phyloP scores from a whole-genome alignment of 2,888 invertebrate species.

The Lamellibrachia satsuma region DNA sequence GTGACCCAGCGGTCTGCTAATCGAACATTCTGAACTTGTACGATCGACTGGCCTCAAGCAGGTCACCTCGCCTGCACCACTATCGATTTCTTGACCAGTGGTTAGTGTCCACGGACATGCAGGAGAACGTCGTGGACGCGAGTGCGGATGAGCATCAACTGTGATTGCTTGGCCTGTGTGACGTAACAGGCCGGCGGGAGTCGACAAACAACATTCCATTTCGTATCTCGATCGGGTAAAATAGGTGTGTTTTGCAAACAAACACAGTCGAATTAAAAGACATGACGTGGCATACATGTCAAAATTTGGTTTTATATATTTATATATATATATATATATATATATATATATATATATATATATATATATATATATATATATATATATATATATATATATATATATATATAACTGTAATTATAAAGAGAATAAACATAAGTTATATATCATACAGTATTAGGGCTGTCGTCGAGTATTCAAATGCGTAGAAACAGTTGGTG shows the following conservation, averaged over 20 bases:
- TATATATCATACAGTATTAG: conserved; percentile 26
- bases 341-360: not conserved
- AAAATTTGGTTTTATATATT: not conserved
- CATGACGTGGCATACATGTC: not conserved
- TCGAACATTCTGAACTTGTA: not conserved
- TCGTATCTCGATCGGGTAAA: not conserved
- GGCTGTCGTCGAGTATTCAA: not conserved
- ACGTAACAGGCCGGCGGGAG: not conserved
- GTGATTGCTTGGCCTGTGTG: not conserved
- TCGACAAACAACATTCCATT: not conserved
- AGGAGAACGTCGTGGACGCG: not conserved
- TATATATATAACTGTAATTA: not conserved
- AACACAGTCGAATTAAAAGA: not conserved
- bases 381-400: not conserved
- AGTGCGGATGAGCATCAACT: not conserved
- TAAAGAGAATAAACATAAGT: not conserved
- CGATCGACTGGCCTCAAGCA: not conserved
- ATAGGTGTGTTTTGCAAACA: not conserved
- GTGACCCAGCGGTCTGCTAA: not conserved
- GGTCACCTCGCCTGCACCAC: not conserved
- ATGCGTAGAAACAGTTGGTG: no score
- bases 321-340: not conserved
- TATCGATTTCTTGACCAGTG: not conserved
- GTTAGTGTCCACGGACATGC: not conserved
- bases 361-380: conserved; percentile 8